Base-by-base conservation (phyloP, 2,888 invertebrate species). In the Allophyes oxyacanthae region DNA sequence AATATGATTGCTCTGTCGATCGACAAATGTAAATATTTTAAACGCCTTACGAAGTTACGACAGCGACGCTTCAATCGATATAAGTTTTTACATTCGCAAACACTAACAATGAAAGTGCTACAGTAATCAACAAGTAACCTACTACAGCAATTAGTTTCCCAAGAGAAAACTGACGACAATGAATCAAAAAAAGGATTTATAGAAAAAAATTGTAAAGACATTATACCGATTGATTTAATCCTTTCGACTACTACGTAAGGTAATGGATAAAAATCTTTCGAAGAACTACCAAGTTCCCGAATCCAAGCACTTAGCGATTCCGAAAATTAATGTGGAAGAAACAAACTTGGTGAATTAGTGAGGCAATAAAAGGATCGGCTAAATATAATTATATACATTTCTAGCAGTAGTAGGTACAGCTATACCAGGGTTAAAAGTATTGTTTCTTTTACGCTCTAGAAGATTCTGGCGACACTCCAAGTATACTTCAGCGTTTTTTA, bases 261-360 rank as follows among this genome's bases (percentile, higher is more conserved):
- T n/a, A n/a, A n/a, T n/a, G n/a, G n/a, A n/a, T n/a, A n/a, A n/a
- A n/a, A n/a, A n/a, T n/a, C n/a, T n/a, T n/a, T n/a, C n/a, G n/a
- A n/a, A n/a, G n/a, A n/a, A n/a, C n/a, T n/a, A n/a, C n/a, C n/a
- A n/a, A n/a, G 64, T 71, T 64, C 59, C 43, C 42, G 51, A 62
- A 76, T 71, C 65, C 59, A 48, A 71, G 70, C 74, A 75, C 72
- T 77, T 72, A 79, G 75, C 70, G 70, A 67, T 78, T 74, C 72
- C 43, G 65, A 69, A 79, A 81, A 82, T 79, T 68, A 76, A 78
- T 81, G 76, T 73, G 56, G 60, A 68, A 69, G 45, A 50, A 69
- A 44, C 70, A 66, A 79, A 83, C 68, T 85, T 80, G 57, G 74
- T 77, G 74, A 81, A 80, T 81, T 81, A 82, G 75, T 75, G 55